Base-by-base conservation (phyloP, 2,888 invertebrate species). In the Blastobasis lacticolella region DNA sequence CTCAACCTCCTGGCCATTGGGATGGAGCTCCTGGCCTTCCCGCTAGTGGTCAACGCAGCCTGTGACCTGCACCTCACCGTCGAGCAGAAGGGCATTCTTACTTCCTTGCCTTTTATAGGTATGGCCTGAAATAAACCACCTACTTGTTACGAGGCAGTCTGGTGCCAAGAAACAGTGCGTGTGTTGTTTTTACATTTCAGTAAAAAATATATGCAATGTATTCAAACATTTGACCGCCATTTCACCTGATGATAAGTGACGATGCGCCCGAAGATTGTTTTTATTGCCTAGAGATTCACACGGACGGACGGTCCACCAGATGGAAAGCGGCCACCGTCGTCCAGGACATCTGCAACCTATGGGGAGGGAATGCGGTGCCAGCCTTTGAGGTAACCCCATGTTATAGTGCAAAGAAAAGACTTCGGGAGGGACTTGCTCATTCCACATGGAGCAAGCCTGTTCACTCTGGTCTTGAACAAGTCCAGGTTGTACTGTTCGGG, bases 31-130 rank as follows among this genome's bases (percentile, higher is more conserved):
- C 89, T 90, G 51, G 87, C 90, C 8, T 89, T 90, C 74, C 90
- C 90, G 42, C 78, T 90, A 63, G 89, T 91, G 51, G 81, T 90
- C 50, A 84, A 88, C 0, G 88, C 89, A 0, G 90, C 91, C 37
- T 91, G 91, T 54, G 91, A 91, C 60, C 81, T 91, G 7, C 56
- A 83, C 5, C 80, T 90, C 37, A 83, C 85, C 1, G 81, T 90
- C 53, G 67, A 81, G 4, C 87, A 90, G 70, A 90, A 90, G 62
- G 91, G 90, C 0, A 79, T 90, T 5, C 80, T 91, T 6, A 89
- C 90, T 1, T 90, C 90, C 0, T 73, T 90, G 60, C 88, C 90
- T 36, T 91, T 90, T 67, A 73, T 89, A 59, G 90, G 91, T 90
- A 59, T 72, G 73, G 55, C 10, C n/a, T 23, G 23, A 23, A 23